phyloP scores from a whole-genome alignment of 2,888 invertebrate genomes.

The Mantis religiosa region DNA sequence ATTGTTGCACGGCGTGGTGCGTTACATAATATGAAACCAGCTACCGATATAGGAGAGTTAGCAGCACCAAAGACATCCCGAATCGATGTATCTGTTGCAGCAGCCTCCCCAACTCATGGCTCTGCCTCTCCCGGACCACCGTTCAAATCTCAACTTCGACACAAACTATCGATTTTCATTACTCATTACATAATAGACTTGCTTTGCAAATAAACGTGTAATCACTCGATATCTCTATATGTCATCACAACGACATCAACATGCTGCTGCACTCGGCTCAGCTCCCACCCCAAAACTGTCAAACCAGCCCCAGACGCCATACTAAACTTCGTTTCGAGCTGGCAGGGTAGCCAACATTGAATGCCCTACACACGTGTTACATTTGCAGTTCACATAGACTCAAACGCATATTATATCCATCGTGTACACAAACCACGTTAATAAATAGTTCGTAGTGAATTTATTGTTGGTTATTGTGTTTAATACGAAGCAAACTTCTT shows the following conservation, averaged over 20 bases:
- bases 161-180: conserved; percentile 5
- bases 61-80: background rate
- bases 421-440: background rate
- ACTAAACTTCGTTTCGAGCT: background rate
- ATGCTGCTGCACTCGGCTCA: background rate
- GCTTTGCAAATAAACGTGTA: background rate
- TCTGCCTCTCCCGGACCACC: conserved; percentile 7
- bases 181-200: background rate
- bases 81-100: conserved; percentile 11
- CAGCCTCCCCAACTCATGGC: background rate
- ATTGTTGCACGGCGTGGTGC: background rate
- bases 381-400: background rate
- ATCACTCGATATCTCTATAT: background rate
- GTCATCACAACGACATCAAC: background rate
- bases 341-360: conserved; percentile 2
- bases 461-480: too few species aligned
- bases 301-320: conserved; percentile 19
- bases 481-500: background rate
- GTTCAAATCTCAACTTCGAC: background rate
- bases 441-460: background rate
- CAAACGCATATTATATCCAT: background rate
- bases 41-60: background rate
- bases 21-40: background rate
- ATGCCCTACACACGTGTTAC: background rate
- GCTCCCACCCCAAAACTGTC: conserved; percentile 8